phyloP scores from a whole-genome alignment of 2,113 vertebrate genomes.

The Lagopus leucura region DNA sequence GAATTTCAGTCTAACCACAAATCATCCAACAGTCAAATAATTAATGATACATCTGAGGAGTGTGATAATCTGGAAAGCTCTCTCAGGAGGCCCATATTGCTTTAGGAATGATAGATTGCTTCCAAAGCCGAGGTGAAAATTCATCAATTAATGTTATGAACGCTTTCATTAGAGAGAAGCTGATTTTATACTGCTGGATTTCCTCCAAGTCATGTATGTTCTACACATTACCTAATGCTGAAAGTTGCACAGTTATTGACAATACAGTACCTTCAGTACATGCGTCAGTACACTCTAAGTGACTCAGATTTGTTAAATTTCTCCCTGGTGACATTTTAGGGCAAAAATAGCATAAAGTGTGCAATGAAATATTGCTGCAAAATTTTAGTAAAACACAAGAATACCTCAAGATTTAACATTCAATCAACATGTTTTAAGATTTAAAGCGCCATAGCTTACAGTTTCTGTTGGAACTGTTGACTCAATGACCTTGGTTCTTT shows the following conservation, averaged over 20 bases:
- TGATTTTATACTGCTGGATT: not conserved
- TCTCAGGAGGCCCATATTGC: not conserved
- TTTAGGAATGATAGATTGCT: not conserved
- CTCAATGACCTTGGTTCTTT: not conserved
- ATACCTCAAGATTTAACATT: not conserved
- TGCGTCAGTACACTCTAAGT: not conserved
- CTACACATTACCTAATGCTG: not conserved
- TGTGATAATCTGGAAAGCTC: not conserved
- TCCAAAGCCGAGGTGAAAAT: not conserved
- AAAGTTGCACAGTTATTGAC: not conserved
- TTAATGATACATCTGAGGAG: constrained; percentile 8
- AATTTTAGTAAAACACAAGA: not conserved
- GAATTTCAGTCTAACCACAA: not conserved
- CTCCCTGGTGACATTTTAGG: not conserved
- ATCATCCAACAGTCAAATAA: not conserved
- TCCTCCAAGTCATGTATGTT: not conserved
- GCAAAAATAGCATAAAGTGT: not conserved
- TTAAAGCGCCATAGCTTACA: not conserved
- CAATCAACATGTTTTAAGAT: not conserved
- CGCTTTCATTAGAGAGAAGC: not conserved
- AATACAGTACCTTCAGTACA: not conserved
- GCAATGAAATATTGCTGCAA: not conserved
- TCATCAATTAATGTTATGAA: not conserved
- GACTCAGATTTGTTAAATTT: not conserved
- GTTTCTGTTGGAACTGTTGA: not conserved